Evolutionary conservation across 2,113 vertebrate genomes (phyloP), one percentile per base, ranked within the genome.

Genomic region (Phalacrocorax carbo): DNA sequence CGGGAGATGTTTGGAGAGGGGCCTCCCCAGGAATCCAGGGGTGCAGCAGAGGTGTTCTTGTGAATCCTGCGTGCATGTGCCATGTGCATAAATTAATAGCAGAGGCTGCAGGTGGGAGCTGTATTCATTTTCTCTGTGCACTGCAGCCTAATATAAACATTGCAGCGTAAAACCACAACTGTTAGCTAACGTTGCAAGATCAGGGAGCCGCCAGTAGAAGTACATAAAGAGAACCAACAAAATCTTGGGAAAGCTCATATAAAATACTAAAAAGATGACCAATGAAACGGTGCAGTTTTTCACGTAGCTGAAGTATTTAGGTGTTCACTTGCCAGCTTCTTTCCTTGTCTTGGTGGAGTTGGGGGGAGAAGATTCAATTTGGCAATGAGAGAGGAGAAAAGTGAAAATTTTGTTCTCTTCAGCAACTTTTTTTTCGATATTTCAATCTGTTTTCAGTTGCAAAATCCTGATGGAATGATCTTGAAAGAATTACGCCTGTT

Each of bases 401-500:
- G 95, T 96, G 82, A 97, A 96, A 97, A 90, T 96, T 88, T 73
- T 96, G 69, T 96, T 96, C 71, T 80, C 95, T 97, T 97, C 95
- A 96, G 94, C 95, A 93, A 79, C 64, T 82, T 66, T 87, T 94
- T 61, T 25, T 27, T 58, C 84, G 88, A 97, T 96, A 96, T 94
- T 96, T 97, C 86, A 96, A 57, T 98, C 87, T 98, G 85, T 75
- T 97, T 98, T 96, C 69, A 1, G 98, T 97, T 96, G 94, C 92
- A 96, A 89, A 94, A 90, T 96, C 93, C 94, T 96, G 82, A 84
- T 93, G 96, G 96, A 98, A 97, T 91, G 90, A 82, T 97, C 97
- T 98, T 97, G 95, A 97, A 97, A 97, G 96, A 97, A 88, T 93
- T 88, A 89, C 72, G 94, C 94, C 85, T 98, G 97, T 98, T 98